Evolutionary conservation across 2,113 vertebrate species (phyloP).

Genomic region (Pteruthius melanotis): DNA sequence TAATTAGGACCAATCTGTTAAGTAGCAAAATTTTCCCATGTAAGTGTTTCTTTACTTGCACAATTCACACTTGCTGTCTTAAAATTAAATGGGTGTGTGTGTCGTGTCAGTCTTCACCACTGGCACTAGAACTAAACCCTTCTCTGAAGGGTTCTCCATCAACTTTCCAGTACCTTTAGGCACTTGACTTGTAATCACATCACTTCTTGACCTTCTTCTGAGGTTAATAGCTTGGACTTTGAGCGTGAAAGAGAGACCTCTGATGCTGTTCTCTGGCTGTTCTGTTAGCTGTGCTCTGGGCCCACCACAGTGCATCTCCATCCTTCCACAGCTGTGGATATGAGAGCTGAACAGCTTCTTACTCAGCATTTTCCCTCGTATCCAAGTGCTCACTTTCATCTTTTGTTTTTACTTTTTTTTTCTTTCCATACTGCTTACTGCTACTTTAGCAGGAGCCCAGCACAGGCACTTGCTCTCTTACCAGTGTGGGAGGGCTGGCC

Average conservation of each 20-base stretch:
- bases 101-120: background rate
- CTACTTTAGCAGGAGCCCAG: background rate
- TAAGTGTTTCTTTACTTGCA: background rate
- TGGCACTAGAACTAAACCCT: background rate
- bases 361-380: background rate
- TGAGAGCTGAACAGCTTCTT: background rate
- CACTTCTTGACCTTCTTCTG: background rate
- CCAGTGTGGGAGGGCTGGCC: background rate
- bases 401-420: background rate
- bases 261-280: background rate
- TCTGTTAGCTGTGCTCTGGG: background rate
- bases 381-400: background rate
- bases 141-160: background rate
- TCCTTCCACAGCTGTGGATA: background rate
- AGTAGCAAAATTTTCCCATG: background rate
- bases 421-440: background rate
- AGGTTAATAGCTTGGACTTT: background rate
- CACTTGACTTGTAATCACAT: background rate
- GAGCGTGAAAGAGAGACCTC: background rate
- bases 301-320: background rate
- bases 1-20: background rate
- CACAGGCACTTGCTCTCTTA: background rate
- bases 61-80: accelerated
- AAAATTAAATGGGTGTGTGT: background rate
- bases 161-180: background rate